Base-by-base conservation (phyloP, 1,140 invertebrate genomes). In the Drosophila triauraria region DNA sequence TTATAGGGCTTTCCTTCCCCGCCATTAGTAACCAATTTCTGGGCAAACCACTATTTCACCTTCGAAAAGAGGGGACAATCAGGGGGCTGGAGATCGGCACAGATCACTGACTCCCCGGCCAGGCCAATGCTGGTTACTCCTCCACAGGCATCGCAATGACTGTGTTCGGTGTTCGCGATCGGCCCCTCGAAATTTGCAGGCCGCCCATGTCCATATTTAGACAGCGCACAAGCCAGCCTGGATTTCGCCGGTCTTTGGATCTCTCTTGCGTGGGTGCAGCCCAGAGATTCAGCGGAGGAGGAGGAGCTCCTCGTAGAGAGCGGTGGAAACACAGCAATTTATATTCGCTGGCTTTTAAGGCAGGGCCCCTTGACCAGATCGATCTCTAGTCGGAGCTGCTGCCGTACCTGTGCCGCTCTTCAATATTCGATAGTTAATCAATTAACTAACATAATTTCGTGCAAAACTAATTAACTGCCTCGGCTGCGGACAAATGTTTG, bases 361-460 rank as follows among this genome's bases (percentile, higher is more conserved):
- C 74, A 67, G 68, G 82, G 75, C 74, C 53, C 32, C 61, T 50
- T 44, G 75, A 57, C 68, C 56, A 62, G 44, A 58, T 62, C 57
- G 48, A 61, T 42, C 75, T 70, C 9, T 32, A 35, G 20, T 17
- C 17, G 53, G 13, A 20, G 30, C 74, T 46, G 70, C 32, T 7
- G 30, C 68, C 40, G 32, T 27, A 13, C 59, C 35, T 27, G 23
- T 17, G 56, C 59, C 32, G 23, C 69, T 72, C 67, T 72, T 71
- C 54, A 75, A 67, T 70, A 75, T 59, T 70, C 61, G 77, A 51
- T 65, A 77, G 65, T 82, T 88, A 90, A 88, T 88, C 85, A 88
- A 88, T 88, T 88, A 85, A 88, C 85, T 74, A 85, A 84, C 85
- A 88, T 88, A 85, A 88, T 90, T 88, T 88, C 78, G 85, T 88